These are phyloP conservation scores for Heliconius himera DNA, from an alignment of 1,140 invertebrate genomes.

Conservation along the genomic window DNA sequence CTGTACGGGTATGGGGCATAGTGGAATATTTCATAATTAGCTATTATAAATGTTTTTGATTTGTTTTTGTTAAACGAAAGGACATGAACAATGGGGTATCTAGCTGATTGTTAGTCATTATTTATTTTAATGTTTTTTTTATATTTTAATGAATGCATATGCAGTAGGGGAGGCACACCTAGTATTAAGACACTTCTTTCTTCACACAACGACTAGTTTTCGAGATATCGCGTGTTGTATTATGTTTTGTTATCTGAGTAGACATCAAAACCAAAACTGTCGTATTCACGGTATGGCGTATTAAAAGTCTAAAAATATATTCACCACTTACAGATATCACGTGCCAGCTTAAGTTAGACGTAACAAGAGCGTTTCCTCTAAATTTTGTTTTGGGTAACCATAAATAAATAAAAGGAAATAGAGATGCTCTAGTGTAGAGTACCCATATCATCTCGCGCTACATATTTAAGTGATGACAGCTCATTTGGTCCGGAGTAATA, in stretches of 20 bases:
- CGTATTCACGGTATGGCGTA: not conserved
- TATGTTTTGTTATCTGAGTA: too few species aligned
- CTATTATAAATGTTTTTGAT: not conserved
- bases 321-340: not conserved
- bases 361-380: not conserved
- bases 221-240: too few species aligned
- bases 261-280: not conserved
- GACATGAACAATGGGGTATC: not conserved
- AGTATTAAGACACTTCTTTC: too few species aligned
- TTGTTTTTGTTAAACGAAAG: not conserved
- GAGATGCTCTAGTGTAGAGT: constrained; percentile 1
- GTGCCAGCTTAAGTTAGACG: not conserved
- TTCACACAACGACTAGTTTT: too few species aligned
- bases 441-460: constrained; percentile 27
- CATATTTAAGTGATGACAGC: constrained; percentile 31
- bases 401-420: constrained; percentile 25
- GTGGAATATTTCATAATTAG: not conserved
- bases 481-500: constrained; percentile 25
- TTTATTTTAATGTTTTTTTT: not conserved
- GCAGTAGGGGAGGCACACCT: too few species aligned
- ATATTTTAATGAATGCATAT: too few species aligned
- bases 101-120: not conserved
- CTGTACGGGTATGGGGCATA: not conserved
- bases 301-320: not conserved
- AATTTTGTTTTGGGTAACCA: not conserved